These are phyloP conservation scores for Zosterops pallidus DNA, from an alignment of 2,113 vertebrate species.

Conservation along the genomic window DNA sequence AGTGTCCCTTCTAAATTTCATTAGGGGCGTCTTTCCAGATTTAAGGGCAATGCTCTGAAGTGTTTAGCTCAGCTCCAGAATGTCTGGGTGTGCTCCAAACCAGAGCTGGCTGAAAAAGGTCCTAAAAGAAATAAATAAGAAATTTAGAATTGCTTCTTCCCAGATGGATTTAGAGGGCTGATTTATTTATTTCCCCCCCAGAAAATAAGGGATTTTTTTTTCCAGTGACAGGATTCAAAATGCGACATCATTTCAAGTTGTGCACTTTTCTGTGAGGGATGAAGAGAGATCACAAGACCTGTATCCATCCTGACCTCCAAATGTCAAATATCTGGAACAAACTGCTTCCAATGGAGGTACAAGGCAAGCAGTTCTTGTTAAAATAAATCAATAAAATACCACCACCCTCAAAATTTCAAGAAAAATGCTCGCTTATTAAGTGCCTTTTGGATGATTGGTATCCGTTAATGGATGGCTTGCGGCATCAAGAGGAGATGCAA, in stretches of 20 bases:
- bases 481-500: neutral
- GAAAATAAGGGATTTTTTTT: neutral
- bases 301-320: neutral
- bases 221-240: constrained; percentile 32
- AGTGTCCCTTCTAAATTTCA: neutral
- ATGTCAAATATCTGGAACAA: constrained; percentile 35
- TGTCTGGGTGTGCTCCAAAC: neutral
- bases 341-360: neutral
- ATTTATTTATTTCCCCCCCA: neutral
- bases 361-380: neutral
- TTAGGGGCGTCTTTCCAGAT: neutral
- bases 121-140: constrained; percentile 12
- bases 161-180: neutral
- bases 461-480: neutral
- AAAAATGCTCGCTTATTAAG: neutral
- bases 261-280: neutral
- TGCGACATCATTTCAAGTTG: neutral
- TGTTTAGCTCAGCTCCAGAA: neutral
- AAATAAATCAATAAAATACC: constrained; percentile 25
- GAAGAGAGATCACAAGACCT: neutral
- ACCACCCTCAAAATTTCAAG: neutral
- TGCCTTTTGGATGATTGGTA: constrained; percentile 1
- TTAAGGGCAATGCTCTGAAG: neutral
- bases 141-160: neutral
- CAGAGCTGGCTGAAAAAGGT: neutral